Percentiles rank a stretch among this genome's conserved stretches.
phyloP scores from a whole-genome alignment of 37 sponge, comb jelly and placozoan species.

The Dysidea cf. avara region DNA sequence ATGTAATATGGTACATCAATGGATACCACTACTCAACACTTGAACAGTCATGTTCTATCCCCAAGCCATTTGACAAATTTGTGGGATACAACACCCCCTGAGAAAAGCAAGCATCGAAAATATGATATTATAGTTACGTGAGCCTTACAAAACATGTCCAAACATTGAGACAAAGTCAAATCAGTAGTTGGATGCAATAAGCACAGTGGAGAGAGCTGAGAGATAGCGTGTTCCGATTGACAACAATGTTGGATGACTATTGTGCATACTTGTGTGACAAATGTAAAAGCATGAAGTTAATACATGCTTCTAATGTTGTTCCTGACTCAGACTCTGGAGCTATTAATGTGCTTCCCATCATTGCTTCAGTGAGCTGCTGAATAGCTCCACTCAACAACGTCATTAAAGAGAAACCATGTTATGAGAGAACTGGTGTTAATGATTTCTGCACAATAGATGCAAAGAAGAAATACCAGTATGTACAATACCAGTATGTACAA shows the following conservation, averaged over 20 bases:
- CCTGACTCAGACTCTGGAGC: conserved; percentile 1
- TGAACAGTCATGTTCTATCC: not conserved
- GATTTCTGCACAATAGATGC: not conserved
- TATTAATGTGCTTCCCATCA: not conserved
- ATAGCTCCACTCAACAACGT: not conserved
- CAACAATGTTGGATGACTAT: conserved; percentile 16
- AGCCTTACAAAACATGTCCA: conserved; percentile 8
- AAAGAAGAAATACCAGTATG: not conserved
- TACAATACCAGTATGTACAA: conserved; percentile 11
- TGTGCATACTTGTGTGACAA: not conserved
- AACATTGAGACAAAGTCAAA: not conserved
- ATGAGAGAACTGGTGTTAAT: not conserved
- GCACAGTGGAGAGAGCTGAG: conserved; percentile 1
- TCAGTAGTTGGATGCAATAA: conserved; percentile 14
- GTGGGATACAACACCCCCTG: conserved; percentile 8
- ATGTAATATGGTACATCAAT: conserved; percentile 24
- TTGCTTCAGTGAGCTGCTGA: not conserved
- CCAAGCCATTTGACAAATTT: not conserved
- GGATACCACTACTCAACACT: not conserved
- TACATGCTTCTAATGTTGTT: conserved; percentile 2
- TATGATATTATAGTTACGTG: not conserved
- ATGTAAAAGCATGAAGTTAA: not conserved
- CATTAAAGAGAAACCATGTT: conserved; percentile 7
- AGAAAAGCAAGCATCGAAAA: not conserved
- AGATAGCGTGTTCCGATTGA: not conserved